Base-by-base conservation (phyloP, 2,888 invertebrate species). In the Ophion ventricosus region DNA sequence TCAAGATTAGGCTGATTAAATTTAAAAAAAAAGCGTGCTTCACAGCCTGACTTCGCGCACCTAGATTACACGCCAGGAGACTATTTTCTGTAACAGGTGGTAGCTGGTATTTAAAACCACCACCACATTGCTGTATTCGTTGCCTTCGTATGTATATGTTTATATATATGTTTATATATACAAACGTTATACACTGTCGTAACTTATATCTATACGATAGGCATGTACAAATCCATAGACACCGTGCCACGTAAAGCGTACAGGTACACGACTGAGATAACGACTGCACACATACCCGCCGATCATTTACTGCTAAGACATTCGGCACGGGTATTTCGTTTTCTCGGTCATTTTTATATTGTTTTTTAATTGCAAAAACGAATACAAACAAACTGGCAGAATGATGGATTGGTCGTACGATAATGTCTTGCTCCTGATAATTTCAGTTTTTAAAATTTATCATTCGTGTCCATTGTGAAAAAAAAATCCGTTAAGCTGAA, bases 71-170 rank as follows among this genome's bases (percentile, higher is more conserved):
- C 73, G 64, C 17, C 43, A 20, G 43, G 64, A 61, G 73, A 83
- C 80, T 72, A 80, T 80, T 83, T 76, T 80, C 67, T 64, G 17
- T 73, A 63, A 49, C 40, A 49, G 59, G 43, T 56, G 61, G 56
- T 61, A 63, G 67, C 67, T 26, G 64, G 73, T 80, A 74, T 84
- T 84, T 80, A 77, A 84, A 84, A 80, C 61, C 82, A 49, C 35
- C 73, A 26, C 72, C 77, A 76, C 80, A 29, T 49, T 35, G 17
- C n/a, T 43, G 72, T 74, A 77, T 17, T 29, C 23, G 59, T 40
- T 66, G 26, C 66, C 40, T 23, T 35, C 14, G 23, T 59, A 59
- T 40, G 56, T 59, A 67, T 49, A 66, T 26, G 17, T 26, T 23
- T 23, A 35, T 66, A 23, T 54, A 66, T 40, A 66, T 40, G 5